A percentile compares a stretch with the other conserved stretches of the same genome.
Evolutionary conservation across 1,140 invertebrate genomes (phyloP).

Genomic region (Agrilus planipennis): DNA sequence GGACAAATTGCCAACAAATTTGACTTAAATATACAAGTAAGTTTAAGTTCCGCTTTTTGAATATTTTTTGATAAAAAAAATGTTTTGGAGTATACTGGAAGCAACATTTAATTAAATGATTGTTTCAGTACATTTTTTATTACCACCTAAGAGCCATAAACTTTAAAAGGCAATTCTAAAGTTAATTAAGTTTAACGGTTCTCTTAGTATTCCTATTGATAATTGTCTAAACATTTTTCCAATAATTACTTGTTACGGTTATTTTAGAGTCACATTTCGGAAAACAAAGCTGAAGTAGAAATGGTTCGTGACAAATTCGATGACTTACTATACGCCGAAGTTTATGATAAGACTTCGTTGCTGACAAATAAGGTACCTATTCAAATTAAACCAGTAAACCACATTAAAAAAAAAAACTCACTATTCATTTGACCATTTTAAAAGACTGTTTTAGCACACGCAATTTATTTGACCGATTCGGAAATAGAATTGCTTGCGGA

Average conservation of each 20-base stretch:
- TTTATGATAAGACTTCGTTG: slow-evolving; percentile 63
- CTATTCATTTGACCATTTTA: background rate
- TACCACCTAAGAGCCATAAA: too few species aligned
- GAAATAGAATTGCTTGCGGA: slow-evolving; percentile 58
- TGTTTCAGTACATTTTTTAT: too few species aligned
- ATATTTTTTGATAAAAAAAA: background rate
- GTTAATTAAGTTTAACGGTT: too few species aligned
- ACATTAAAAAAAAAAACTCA: background rate
- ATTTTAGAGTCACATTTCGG: slow-evolving; percentile 72
- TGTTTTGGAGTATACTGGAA: too few species aligned
- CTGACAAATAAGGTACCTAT: slow-evolving; percentile 55
- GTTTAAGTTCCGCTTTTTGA: slow-evolving; percentile 3
- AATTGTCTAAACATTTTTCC: too few species aligned
- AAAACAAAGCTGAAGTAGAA: slow-evolving; percentile 62
- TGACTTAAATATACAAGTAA: slow-evolving; percentile 65
- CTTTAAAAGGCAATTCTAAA: too few species aligned
- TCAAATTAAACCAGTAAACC: background rate
- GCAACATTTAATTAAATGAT: too few species aligned
- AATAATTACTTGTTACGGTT: slow-evolving; percentile 8
- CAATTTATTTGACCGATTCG: slow-evolving; percentile 55
- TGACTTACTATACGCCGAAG: slow-evolving; percentile 52
- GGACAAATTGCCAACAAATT: slow-evolving; percentile 55
- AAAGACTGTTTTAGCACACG: slow-evolving; percentile 71
- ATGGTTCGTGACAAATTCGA: slow-evolving; percentile 49
- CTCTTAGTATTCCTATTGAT: background rate